phyloP scores from a whole-genome alignment of 35 echinoderm and acorn worm species.

The Diadema setosum region DNA sequence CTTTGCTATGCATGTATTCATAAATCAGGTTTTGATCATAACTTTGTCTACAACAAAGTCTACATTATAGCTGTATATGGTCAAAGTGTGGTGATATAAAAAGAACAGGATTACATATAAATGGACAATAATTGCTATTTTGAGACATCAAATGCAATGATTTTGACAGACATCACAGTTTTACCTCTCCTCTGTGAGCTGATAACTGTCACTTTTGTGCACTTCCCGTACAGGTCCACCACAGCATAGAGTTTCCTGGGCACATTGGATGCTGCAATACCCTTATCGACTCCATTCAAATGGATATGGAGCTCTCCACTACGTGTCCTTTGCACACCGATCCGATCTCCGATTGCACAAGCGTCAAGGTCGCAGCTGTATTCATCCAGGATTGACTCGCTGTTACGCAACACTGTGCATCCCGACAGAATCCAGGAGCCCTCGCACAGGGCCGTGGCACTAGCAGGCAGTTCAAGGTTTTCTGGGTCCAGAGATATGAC shows the following conservation, averaged over 20 bases:
- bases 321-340: constrained; percentile 73
- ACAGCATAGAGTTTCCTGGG: constrained; percentile 80
- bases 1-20: too few species aligned
- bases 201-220: constrained; percentile 71
- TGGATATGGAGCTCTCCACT: constrained; percentile 78
- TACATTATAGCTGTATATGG: too few species aligned
- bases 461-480: constrained; percentile 79
- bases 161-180: too few species aligned
- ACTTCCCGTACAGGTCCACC: constrained; percentile 97
- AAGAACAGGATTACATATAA: too few species aligned
- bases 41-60: too few species aligned
- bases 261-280: constrained; percentile 55
- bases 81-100: too few species aligned
- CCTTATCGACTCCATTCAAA: constrained; percentile 78
- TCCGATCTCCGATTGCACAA: constrained; percentile 62
- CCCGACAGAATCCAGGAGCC: constrained; percentile 93
- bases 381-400: constrained; percentile 77
- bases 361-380: constrained; percentile 85
- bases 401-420: constrained; percentile 73
- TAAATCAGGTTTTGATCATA: too few species aligned
- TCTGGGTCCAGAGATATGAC: constrained; percentile 72
- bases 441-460: constrained; percentile 83
- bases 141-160: too few species aligned
- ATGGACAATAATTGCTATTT: too few species aligned
- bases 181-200: constrained; percentile 36